These are phyloP conservation scores for Cyprinodon variegatus DNA, from an alignment of 2,113 vertebrate species.

Conservation along the genomic window DNA sequence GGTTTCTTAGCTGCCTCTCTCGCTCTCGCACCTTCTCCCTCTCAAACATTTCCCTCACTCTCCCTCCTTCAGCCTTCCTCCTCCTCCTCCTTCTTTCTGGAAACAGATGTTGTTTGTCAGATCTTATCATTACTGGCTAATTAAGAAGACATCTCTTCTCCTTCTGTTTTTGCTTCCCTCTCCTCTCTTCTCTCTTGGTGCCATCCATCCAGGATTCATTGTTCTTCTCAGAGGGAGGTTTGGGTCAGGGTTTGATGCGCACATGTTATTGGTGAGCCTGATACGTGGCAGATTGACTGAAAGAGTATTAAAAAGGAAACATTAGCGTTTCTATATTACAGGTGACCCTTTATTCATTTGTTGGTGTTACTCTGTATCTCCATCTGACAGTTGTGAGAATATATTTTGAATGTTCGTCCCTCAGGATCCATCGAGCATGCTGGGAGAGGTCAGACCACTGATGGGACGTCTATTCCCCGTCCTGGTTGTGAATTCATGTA, in stretches of 20 bases:
- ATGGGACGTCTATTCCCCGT: conserved; percentile 78
- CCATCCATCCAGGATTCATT: conserved; percentile 70
- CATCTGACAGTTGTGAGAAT: conserved; percentile 72
- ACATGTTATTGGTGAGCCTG: conserved; percentile 47
- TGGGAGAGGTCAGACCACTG: conserved; percentile 78
- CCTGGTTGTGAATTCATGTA: conserved; percentile 79
- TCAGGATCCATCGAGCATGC: conserved; percentile 68
- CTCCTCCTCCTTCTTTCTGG: conserved; percentile 63
- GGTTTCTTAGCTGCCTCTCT: conserved; percentile 62
- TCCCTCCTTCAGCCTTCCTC: conserved; percentile 35
- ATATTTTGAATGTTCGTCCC: conserved; percentile 72
- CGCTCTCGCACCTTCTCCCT: conserved; percentile 29
- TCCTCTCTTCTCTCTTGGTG: conserved; percentile 66
- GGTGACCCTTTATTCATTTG: conserved; percentile 49
- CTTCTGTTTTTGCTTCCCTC: conserved; percentile 77
- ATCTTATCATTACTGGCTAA: conserved; percentile 86
- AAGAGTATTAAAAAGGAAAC: conserved; percentile 39
- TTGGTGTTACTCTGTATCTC: conserved; percentile 50
- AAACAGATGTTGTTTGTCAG: conserved; percentile 88
- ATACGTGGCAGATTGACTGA: conserved; percentile 63
- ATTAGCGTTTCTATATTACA: conserved; percentile 30
- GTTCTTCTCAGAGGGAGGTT: conserved; percentile 60
- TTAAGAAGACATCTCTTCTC: conserved; percentile 81
- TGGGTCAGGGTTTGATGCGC: conserved; percentile 56
- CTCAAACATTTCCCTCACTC: conserved; percentile 37